Evolutionary conservation across 2,113 vertebrate genomes (phyloP), one percentile per base, ranked within the genome.

Genomic region (Gallinago paraguaiae): DNA sequence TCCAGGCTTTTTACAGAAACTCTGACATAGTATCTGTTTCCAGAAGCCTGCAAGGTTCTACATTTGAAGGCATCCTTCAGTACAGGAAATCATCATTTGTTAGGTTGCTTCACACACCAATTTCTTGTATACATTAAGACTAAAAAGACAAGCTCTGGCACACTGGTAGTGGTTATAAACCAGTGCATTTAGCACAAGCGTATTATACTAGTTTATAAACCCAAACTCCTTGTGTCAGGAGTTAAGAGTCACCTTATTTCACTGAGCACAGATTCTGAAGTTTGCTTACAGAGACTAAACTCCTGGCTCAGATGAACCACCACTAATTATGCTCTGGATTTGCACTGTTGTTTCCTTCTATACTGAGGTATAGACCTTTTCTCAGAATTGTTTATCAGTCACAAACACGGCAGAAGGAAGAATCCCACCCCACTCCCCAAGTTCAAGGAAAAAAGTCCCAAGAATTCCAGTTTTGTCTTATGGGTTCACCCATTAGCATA

Each of bases 331-430:
- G 24, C 64, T 45, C 24, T 16, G 7, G 63, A 80, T 46, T 19
- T 63, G 45, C 31, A 61, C 68, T 70, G 74, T 56, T 86, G 64
- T 81, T 88, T 90, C 50, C 59, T 77, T 77, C 82, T 80, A 64
- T 74, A 4, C n/a, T 45, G 46, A 87, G 45, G n/a, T 50, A n/a
- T 4, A 86, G 67, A 54, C 4, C 19, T 57, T 80, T 90, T 79
- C 72, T 96, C 82, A 88, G 71, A 94, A 70, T 31, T 90, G 43
- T 90, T 95, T 79, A 90, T 82, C 71, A 74, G 46, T 82, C 70
- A 67, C 30, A 19, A 67, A 77, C 53, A 22, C 43, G 67, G 41
- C 54, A 93, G 67, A 92, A 85, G 39, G 67, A 94, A 90, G 50
- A 82, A 65, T 81, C 60, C 18, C 67, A 80, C 39, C 54, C 67